Percentiles rank a stretch among this genome's conserved stretches.
These are phyloP conservation scores for Chrysopilus asiliformis DNA, from an alignment of 2,888 invertebrate species.

Conservation along the genomic window DNA sequence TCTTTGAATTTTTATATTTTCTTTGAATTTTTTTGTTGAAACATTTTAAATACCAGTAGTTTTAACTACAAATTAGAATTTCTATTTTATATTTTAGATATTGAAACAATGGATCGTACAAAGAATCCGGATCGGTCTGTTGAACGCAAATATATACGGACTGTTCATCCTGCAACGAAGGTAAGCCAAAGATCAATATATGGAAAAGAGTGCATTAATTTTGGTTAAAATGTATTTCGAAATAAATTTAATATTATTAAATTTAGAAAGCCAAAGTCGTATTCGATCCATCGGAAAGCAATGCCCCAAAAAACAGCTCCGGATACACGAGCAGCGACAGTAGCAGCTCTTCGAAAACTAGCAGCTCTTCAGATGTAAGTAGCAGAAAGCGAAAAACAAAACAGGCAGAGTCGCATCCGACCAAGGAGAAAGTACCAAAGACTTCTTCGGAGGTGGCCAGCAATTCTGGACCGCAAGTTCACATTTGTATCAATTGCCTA, in stretches of 20 bases:
- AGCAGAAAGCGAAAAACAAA: not conserved
- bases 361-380: conserved; percentile 1
- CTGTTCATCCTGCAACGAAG: no score
- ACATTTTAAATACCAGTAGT: no score
- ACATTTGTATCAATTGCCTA: conserved; percentile 12
- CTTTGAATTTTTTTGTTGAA: no score
- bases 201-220: not conserved
- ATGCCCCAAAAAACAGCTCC: conserved; percentile 42
- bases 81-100: no score
- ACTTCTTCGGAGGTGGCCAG: not conserved
- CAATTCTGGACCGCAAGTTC: no score
- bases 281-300: conserved; percentile 74
- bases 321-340: conserved; percentile 9
- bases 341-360: not conserved
- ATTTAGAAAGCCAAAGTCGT: conserved; percentile 65
- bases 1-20: no score
- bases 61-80: no score
- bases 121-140: no score
- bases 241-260: not conserved
- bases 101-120: no score
- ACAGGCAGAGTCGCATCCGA: not conserved
- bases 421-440: no score
- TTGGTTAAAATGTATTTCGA: not conserved
- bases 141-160: no score
- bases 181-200: not conserved